Percentiles rank a stretch among this genome's conserved stretches.
phyloP scores from a whole-genome alignment of 2,113 vertebrate genomes.

The Procapra przewalskii region DNA sequence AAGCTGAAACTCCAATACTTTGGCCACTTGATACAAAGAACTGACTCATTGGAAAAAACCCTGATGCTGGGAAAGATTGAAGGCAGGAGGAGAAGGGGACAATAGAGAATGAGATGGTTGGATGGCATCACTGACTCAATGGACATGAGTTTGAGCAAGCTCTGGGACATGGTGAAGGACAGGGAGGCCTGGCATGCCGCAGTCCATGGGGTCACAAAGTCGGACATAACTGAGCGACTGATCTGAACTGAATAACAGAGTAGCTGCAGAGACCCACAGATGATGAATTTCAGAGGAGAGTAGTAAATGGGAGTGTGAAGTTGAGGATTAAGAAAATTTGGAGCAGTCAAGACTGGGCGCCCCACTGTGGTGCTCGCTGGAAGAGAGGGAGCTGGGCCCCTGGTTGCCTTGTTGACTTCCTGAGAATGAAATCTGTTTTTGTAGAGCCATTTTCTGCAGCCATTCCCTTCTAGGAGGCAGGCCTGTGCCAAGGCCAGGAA shows the following conservation, averaged over 20 bases:
- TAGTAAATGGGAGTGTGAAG: background rate
- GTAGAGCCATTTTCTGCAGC: background rate
- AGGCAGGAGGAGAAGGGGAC: background rate
- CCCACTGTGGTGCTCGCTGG: background rate
- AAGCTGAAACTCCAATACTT: background rate
- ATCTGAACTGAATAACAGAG: background rate
- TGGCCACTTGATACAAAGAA: background rate
- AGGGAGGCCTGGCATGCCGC: background rate
- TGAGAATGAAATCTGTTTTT: background rate
- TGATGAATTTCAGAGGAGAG: background rate
- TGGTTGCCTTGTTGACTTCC: background rate
- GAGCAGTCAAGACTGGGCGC: background rate
- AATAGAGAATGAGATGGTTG: background rate
- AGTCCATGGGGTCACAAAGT: background rate
- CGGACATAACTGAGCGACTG: rapidly evolving
- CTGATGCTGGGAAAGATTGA: background rate
- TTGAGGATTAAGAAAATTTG: background rate
- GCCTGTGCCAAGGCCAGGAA: background rate
- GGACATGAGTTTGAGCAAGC: background rate
- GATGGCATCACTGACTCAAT: background rate
- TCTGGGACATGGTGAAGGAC: background rate
- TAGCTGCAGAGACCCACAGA: background rate
- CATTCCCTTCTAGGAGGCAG: background rate
- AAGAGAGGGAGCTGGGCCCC: background rate
- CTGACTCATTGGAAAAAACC: background rate